Base-by-base conservation (phyloP, 2,888 invertebrate species). In the Catocala fraxini region DNA sequence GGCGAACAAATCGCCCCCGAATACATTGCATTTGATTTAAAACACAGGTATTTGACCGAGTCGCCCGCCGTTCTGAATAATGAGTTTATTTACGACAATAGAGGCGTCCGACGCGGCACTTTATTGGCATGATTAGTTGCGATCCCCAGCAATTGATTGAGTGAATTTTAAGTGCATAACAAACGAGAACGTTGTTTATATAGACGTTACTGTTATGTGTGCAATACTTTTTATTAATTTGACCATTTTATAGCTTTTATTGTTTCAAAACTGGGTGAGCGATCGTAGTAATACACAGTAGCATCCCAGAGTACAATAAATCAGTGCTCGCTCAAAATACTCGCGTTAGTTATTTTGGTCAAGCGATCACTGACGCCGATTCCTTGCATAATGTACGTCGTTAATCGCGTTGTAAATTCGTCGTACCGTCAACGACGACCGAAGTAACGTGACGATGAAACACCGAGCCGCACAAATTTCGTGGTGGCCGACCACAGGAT, bases 21-120 rank as follows among this genome's bases (percentile, higher is more conserved):
- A 82, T 78, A 81, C 82, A 85, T 85, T 83, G 82, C 71, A 82
- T 86, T 85, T 89, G 87, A 90, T 90, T 91, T 89, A 84, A 87
- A 89, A 84, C 81, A 77, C 89, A 92, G 91, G 91, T 91, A 90
- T 89, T 91, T 91, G 91, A 90, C 91, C 91, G 90, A 84, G 77
- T 83, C 81, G 77, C 79, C 75, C 71, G 80, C 84, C 77, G 80
- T 65, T 69, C 71, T 73, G 79, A 80, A 82, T 88, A 89, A 92
- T 87, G 84, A 87, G 73, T 77, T 82, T 89, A 89, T 88, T 89
- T 88, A 88, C 79, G 85, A 84, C 79, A 78, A 79, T 83, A 84
- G 78, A 83, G 71, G 80, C 82, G 75, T 70, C 77, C 59, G 70
- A 79, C 79, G 63, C 66, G 73, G 70, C 79, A 79, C 73, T 79